Evolutionary conservation across 2,113 vertebrate genomes (phyloP), one percentile per base, ranked within the genome.

Genomic region (Phainopepla nitens): DNA sequence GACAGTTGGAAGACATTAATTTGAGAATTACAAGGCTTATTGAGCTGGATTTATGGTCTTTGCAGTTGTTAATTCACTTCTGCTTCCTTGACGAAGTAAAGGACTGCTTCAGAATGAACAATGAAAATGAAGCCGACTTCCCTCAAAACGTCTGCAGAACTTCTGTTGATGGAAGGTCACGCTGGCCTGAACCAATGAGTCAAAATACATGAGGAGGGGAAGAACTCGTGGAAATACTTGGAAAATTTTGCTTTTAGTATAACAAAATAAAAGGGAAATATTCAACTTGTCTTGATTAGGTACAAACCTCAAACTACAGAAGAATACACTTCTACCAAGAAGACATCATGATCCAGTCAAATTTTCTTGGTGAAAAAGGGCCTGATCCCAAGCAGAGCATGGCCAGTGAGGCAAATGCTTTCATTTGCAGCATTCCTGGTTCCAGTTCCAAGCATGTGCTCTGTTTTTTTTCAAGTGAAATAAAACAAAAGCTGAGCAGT

Each of bases 1-100:
- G 93, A 94, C 62, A 90, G 85, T 51, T 97, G 71, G 78, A 94
- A 93, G 60, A 44, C 87, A 94, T 90, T 92, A 85, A 94, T 96
- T 95, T 94, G 73, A 82, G 78, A 72, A 88, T 91, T 93, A 90
- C 54, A 86, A 68, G 84, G 87, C 90, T 94, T 91, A 90, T 4
- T 91, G 93, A 81, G 75, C 45, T 88, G 79, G 90, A 92, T 94
- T 96, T 94, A 51, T 88, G 68, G 51, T 81, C 72, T 92, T 87
- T 75, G 81, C 15, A 90, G 49, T 78, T 2, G 0, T 79, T 97
- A 95, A 90, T 87, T 90, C 79, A 65, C 53, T 88, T 90, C 82
- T 86, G 58, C 56, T 93, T 93, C 82, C 71, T 72, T 70, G 71
- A 93, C 61, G 45, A 93, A 91, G 65, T 47, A 91, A 83, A 78